A percentile compares a stretch with the other conserved stretches of the same genome.
These are phyloP conservation scores for Silurus lanzhouensis DNA, from an alignment of 2,797 vertebrate species.

Conservation along the genomic window DNA sequence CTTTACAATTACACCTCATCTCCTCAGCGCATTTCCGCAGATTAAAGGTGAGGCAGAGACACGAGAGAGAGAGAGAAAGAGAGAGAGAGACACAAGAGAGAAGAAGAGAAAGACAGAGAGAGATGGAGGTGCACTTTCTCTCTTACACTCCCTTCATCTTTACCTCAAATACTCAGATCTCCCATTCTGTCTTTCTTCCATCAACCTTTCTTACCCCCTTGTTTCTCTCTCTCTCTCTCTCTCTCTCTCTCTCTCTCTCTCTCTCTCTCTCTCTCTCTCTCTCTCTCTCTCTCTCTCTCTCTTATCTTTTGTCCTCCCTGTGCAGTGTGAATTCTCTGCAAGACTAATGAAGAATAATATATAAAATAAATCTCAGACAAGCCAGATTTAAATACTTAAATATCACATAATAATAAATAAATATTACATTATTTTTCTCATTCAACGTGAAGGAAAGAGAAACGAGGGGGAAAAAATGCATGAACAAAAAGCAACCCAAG, in stretches of 20 bases:
- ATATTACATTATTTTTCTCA: too few relatives aligned
- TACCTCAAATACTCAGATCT: conserved; percentile 13
- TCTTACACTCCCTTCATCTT: conserved; percentile 38
- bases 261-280: background rate
- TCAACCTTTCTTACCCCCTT: background rate
- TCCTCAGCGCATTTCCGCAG: conserved; percentile 75
- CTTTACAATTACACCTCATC: conserved; percentile 79
- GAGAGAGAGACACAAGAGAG: conserved; percentile 66
- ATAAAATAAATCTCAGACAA: too few relatives aligned
- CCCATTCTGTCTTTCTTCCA: conserved; percentile 6
- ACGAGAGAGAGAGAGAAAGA: conserved; percentile 58
- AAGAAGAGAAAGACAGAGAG: background rate
- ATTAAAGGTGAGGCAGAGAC: conserved; percentile 75
- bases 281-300: background rate
- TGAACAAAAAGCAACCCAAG: too few relatives aligned
- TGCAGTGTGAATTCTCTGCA: background rate
- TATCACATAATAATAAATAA: background rate
- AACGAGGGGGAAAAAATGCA: too few relatives aligned
- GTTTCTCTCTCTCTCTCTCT: background rate
- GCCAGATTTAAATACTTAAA: background rate
- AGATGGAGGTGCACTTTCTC: conserved; percentile 48
- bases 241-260: background rate
- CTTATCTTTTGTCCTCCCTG: background rate
- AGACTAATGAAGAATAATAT: background rate
- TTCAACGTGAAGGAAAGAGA: too few relatives aligned